Base-by-base conservation (phyloP, 2,888 invertebrate species). In the Dryadula phaetusa region DNA sequence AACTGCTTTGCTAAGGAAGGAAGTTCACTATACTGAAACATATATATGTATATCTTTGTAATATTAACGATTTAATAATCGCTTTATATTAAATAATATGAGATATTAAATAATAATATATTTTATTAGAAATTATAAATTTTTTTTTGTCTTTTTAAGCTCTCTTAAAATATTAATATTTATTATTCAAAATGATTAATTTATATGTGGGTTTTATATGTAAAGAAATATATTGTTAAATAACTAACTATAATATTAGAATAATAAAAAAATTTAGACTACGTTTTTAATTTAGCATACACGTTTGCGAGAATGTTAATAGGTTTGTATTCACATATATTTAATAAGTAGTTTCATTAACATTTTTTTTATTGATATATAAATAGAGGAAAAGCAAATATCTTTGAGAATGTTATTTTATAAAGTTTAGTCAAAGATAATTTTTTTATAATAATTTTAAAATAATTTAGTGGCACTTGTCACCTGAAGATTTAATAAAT, bases 231-330 rank as follows among this genome's bases (percentile, higher is more conserved):
- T 47, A 47, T 47, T 25, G 7, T 49, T 16, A n/a, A 49, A 32
- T 52, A 28, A 28, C 28, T 32, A 18, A 28, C 12, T 32, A 32
- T 28, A 16, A 32, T 52, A 32, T 5, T 52, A 32, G 7, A 10
- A 14, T 10, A 28, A 49, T 16, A 1, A 10, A 28, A 28, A n/a
- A 28, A 16, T 52, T 16, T 2, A 52, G 10, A 16, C 10, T 10
- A 47, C 16, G n/a, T 16, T 10, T n/a, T 28, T 10, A 52, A 28
- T 28, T 52, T 16, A 28, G 28, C 2, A n/a, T 18, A 28, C 5
- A 52, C 28, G 28, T 18, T 49, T 28, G 28, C 28, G 16, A 32
- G 52, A 28, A 52, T 52, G 3, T 52, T 52, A 52, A 52, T 52
- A 52, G 16, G 16, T 28, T 5, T 16, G 8, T 32, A 52, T 52